These are phyloP conservation scores for Xiphorhynchus erythropygius DNA, from an alignment of 2,797 vertebrate genomes.

Conservation along the genomic window DNA sequence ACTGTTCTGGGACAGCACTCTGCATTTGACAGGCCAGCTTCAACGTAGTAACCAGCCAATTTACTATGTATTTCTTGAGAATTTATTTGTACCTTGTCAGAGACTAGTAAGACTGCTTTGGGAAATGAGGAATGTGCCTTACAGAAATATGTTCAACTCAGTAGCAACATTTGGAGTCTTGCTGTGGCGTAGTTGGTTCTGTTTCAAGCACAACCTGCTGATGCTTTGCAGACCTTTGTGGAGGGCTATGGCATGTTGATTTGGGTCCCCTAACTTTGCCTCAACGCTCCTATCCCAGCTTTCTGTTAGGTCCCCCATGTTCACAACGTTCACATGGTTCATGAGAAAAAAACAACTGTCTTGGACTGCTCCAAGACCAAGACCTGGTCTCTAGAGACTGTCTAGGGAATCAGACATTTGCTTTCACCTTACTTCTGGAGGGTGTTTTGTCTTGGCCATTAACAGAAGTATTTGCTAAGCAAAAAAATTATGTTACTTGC, in stretches of 20 bases:
- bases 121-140: neutral
- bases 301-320: neutral
- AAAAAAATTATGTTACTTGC: neutral
- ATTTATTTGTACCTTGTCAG: neutral
- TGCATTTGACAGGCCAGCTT: neutral
- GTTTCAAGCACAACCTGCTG: neutral
- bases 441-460: neutral
- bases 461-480: neutral
- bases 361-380: neutral
- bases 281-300: neutral
- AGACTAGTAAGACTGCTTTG: neutral
- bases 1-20: neutral
- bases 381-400: neutral
- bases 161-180: neutral
- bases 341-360: neutral
- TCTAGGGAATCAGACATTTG: neutral
- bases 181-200: neutral
- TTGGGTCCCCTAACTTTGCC: neutral
- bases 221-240: neutral
- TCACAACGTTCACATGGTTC: no score
- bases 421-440: neutral
- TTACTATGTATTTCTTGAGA: neutral
- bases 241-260: neutral
- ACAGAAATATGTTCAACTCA: neutral
- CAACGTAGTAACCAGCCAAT: neutral